Conservation (phyloP, 1,140 invertebrate species). For the Drosophila ananassae region DNA sequence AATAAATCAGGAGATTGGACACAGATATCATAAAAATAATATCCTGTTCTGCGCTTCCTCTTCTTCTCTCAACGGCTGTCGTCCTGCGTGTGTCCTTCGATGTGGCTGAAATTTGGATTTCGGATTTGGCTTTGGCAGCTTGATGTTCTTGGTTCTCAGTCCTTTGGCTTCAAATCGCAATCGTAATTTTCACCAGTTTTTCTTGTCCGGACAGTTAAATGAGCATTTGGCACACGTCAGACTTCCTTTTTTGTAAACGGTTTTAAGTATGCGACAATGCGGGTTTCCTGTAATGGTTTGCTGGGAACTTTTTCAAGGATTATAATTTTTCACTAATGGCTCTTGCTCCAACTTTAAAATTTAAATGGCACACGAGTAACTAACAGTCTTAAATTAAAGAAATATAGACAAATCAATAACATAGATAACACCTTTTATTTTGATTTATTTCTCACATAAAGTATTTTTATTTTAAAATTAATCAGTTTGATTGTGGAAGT, state of each 20-base stretch:
- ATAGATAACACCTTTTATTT: not conserved
- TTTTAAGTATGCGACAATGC: not conserved
- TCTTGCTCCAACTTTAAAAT: not conserved
- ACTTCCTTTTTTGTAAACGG: slow-evolving; percentile 4
- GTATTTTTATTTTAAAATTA: not conserved
- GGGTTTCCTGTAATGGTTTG: not conserved
- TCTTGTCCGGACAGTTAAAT: slow-evolving; percentile 37
- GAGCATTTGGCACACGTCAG: slow-evolving; percentile 42
- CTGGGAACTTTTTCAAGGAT: slow-evolving; percentile 1
- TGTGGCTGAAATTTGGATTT: slow-evolving; percentile 6
- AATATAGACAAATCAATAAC: not conserved
- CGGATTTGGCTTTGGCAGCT: slow-evolving; percentile 38
- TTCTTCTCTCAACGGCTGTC: slow-evolving; percentile 15
- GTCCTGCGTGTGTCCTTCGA: slow-evolving; percentile 28
- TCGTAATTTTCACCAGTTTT: slow-evolving; percentile 55
- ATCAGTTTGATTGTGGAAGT: not conserved
- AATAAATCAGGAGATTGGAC: slow-evolving; percentile 84
- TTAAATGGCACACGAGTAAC: too few relatives aligned
- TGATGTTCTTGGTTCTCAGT: slow-evolving; percentile 13
- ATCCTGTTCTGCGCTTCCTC: slow-evolving; percentile 58
- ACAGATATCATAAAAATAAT: slow-evolving; percentile 84
- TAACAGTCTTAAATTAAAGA: too few relatives aligned
- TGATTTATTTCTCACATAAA: not conserved
- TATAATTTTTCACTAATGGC: not conserved
- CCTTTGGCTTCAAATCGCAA: slow-evolving; percentile 26